Percentiles rank a stretch among this genome's conserved stretches.
These are phyloP conservation scores for Hycleus phaleratus DNA, from an alignment of 1,140 invertebrate genomes.

Conservation along the genomic window DNA sequence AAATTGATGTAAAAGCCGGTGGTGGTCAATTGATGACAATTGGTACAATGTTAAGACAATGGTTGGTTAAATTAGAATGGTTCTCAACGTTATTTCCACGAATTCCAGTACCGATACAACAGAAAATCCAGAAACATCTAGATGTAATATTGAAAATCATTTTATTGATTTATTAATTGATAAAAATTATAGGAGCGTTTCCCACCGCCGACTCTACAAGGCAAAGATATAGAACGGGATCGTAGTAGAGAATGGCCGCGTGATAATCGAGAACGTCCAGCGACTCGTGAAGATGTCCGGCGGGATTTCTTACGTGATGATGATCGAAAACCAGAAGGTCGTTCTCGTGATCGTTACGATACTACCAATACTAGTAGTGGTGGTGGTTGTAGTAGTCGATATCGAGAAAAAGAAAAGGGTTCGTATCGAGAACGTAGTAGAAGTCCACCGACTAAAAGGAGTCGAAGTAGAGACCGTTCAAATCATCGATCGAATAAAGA, in stretches of 20 bases:
- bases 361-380: too few relatives aligned
- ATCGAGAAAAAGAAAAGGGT: neutral
- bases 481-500: too few relatives aligned
- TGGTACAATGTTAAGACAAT: conserved; percentile 87
- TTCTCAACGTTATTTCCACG: conserved; percentile 97
- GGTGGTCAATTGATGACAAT: conserved; percentile 92
- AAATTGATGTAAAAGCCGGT: conserved; percentile 95
- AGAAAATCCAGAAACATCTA: conserved; percentile 71
- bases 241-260: conserved; percentile 29
- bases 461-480: neutral
- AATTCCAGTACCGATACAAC: conserved; percentile 99
- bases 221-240: conserved; percentile 42
- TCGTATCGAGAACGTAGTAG: neutral
- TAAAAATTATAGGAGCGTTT: conserved; percentile 27
- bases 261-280: conserved; percentile 18
- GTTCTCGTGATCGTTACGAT: too few relatives aligned
- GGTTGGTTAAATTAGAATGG: conserved; percentile 95
- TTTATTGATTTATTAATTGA: neutral
- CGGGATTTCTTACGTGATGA: conserved; percentile 32
- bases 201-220: conserved; percentile 30
- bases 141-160: conserved; percentile 38
- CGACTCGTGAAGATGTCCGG: conserved; percentile 25
- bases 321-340: conserved; percentile 6
- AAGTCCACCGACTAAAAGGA: neutral
- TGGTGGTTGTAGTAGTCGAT: neutral